Evolutionary conservation across 2,113 vertebrate species (phyloP), one percentile per base, ranked within the genome.

Genomic region (Sisor rabdophorus): DNA sequence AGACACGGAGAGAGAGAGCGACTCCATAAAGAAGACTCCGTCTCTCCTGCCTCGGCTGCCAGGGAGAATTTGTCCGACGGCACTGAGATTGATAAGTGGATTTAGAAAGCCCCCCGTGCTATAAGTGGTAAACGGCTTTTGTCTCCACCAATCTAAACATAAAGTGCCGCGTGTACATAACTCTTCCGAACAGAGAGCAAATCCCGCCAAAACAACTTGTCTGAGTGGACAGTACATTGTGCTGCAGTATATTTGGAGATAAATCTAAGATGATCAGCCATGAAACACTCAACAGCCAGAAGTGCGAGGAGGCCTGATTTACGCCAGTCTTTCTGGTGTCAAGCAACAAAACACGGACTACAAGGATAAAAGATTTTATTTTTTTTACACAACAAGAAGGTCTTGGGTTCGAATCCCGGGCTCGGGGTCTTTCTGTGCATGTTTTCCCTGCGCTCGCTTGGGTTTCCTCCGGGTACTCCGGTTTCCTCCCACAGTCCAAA

Each of bases 161-260:
- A 89, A 91, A 90, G 87, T 36, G 73, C 77, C 73, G 80, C 67
- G 79, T 87, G 89, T 92, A 86, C 87, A 91, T 91, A 92, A 92
- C 89, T 92, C 91, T 91, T 91, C 81, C 87, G 84, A 89, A 88
- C 86, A 80, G 84, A 82, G 86, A 87, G 87, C 88, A 87, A 91
- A 91, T 91, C 90, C 89, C 85, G 84, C 85, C 86, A 87, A 87
- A 89, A 88, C 84, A 86, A 84, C 88, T 85, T 79, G 83, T 87
- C 82, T 78, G 82, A 84, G 78, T 82, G 85, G 84, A 85, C 86
- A 91, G 89, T 91, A 87, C 87, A 86, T 91, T 90, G 88, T 75
- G 79, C 83, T 78, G 85, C 83, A 87, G 87, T 89, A 89, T 91
- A 88, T 91, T 89, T 89, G 87, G 87, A 91, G 86, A 93, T 92